Conservation (phyloP, 2,113 vertebrate genomes). For the Nettapus auritus region DNA sequence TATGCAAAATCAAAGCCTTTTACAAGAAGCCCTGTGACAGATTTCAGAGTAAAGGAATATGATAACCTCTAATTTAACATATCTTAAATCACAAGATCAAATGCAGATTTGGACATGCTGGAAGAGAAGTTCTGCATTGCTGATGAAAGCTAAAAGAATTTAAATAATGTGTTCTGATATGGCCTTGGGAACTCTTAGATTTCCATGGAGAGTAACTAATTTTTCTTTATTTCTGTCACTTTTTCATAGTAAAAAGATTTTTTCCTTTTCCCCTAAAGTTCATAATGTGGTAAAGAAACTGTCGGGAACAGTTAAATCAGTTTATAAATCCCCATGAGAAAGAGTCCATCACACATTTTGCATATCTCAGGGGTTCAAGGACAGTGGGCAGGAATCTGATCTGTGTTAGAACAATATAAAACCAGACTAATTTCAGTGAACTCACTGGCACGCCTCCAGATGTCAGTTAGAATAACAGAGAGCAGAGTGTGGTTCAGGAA, state of each 20-base stretch:
- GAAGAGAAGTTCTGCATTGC: constrained; percentile 14
- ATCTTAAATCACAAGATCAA: constrained; percentile 52
- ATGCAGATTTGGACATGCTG: background rate
- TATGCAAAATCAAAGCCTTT: constrained; percentile 7
- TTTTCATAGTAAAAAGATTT: constrained; percentile 26
- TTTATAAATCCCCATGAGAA: constrained; percentile 49
- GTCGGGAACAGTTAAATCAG: constrained; percentile 45
- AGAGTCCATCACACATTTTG: constrained; percentile 45
- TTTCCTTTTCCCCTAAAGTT: background rate
- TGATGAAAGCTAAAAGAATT: constrained; percentile 18
- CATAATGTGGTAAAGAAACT: constrained; percentile 44
- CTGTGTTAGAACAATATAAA: constrained; percentile 18
- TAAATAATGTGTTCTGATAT: constrained; percentile 19
- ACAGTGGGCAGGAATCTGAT: constrained; percentile 36
- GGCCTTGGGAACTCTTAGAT: constrained; percentile 51
- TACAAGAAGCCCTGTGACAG: background rate
- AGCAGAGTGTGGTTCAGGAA: constrained; percentile 54
- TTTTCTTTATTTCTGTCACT: constrained; percentile 39
- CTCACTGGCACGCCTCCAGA: background rate
- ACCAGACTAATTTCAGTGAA: constrained; percentile 36
- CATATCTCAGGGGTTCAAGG: constrained; percentile 48
- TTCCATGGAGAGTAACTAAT: constrained; percentile 33
- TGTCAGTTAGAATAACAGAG: constrained; percentile 45
- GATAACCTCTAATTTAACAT: constrained; percentile 5
- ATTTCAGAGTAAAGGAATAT: constrained; percentile 8